A percentile compares a stretch with the other conserved stretches of the same genome.
Evolutionary conservation across 2,888 invertebrate species (phyloP).

Genomic region (Drosophila putrida): DNA sequence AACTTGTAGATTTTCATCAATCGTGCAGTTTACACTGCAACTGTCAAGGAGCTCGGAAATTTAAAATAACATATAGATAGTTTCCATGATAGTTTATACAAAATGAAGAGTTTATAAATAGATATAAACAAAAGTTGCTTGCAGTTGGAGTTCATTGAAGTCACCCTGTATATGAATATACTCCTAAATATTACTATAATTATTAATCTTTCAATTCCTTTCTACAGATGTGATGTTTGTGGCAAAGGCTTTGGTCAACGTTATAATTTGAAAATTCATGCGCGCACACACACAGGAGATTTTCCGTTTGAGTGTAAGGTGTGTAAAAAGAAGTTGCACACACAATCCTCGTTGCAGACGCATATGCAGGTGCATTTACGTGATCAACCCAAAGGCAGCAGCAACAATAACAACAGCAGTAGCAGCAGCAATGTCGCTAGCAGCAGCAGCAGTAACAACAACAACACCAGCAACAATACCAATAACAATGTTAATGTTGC

Average conservation of each 20-base stretch:
- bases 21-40: too few relatives aligned
- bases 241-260: conserved; percentile 85
- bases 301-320: conserved; percentile 85
- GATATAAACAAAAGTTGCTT: too few relatives aligned
- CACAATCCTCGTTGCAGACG: conserved; percentile 84
- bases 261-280: conserved; percentile 85
- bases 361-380: conserved; percentile 85
- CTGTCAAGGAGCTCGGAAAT: too few relatives aligned
- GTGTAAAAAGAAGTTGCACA: conserved; percentile 85
- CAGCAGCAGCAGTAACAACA: conserved; percentile 39
- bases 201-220: neutral
- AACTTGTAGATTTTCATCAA: too few relatives aligned
- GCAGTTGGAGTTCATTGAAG: too few relatives aligned
- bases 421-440: conserved; percentile 44
- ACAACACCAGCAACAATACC: conserved; percentile 15
- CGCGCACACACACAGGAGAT: conserved; percentile 85
- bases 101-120: too few relatives aligned
- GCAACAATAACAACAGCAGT: conserved; percentile 30
- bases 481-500: conserved; percentile 20
- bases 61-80: too few relatives aligned
- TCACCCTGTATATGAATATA: too few relatives aligned
- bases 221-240: conserved; percentile 84
- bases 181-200: neutral
- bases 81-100: too few relatives aligned
- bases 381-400: conserved; percentile 73